Conservation (phyloP, 2,888 invertebrate genomes). For the Epinotia demarniana region DNA sequence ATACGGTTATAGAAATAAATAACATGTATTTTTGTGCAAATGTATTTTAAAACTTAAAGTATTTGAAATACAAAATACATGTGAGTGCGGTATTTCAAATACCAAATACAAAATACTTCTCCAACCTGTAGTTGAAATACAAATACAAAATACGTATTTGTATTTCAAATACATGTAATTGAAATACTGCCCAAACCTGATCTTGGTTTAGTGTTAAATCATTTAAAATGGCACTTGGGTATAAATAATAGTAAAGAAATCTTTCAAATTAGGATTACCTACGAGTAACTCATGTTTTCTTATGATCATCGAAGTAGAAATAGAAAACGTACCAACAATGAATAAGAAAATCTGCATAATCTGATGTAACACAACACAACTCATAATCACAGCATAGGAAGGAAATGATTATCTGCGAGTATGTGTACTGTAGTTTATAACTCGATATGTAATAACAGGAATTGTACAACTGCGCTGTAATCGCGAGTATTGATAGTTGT, state of each 20-base stretch:
- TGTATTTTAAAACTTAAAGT: too few species aligned
- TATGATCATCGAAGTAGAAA: constrained; percentile 11
- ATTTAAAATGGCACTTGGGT: neutral
- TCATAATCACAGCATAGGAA: neutral
- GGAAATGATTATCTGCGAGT: constrained; percentile 20
- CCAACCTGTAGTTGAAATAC: too few species aligned
- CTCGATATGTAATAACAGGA: constrained; percentile 15
- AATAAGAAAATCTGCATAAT: constrained; percentile 29
- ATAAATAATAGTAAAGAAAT: neutral
- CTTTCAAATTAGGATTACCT: neutral
- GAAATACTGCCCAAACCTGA: too few species aligned
- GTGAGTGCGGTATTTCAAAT: too few species aligned
- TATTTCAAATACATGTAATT: too few species aligned
- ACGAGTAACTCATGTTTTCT: neutral
- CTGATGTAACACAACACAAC: constrained; percentile 21
- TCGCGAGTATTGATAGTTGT: neutral
- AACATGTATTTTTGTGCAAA: too few species aligned
- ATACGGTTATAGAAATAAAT: too few species aligned
- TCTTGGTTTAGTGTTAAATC: too few species aligned
- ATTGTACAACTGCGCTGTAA: constrained; percentile 18
- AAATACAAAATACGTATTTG: too few species aligned
- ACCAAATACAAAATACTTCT: too few species aligned
- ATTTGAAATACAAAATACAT: too few species aligned
- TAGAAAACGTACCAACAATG: constrained; percentile 21
- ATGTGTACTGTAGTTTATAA: neutral